Base-by-base conservation (phyloP, 2,113 vertebrate genomes). In the Nothoprocta perdicaria region DNA sequence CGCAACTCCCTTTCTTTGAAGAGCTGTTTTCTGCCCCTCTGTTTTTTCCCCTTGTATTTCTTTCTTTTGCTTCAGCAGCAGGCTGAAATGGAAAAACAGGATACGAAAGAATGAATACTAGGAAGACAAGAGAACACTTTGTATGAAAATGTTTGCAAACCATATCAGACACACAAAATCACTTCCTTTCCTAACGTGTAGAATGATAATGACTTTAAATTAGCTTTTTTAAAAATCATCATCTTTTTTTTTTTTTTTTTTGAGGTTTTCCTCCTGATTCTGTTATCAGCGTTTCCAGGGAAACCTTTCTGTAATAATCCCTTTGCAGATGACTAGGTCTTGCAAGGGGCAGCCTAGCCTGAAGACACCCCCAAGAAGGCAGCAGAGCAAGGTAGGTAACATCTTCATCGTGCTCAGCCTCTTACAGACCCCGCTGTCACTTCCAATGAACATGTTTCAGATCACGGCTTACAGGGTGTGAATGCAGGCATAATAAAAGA, bases 361-460 rank as follows among this genome's bases (percentile, higher is more conserved):
- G 84, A 74, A 81, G 62, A 78, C 35, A 29, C 50, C 69, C 80
- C 50, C 3, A 23, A 33, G 48, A 79, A 52, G n/a, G 46, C 38
- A 58, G 29, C 22, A 9, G 61, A 78, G 84, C 48, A 83, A 78
- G 52, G 74, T 35, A 67, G 78, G 53, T 53, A 90, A 88, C 2
- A 1, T 82, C 71, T 89, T 84, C 35, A 35, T 53, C 45, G 73
- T 73, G 45, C 76, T 83, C 2, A 1, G 23, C 35, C 75, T 93
- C 71, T 73, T 80, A 10, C 5, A 6, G 46, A 53, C n/a, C 60
- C 65, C 40, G 84, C 66, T 86, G 69, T 93, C 86, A 81, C 69
- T 74, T 86, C 33, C 66, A 90, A 93, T 89, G 81, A 90, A 84
- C 17, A 45, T 8, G 3, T 86, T 84, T 86, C 84, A 92, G 65